phyloP scores from a whole-genome alignment of 92 coral and sea anemone species.

The Isaurus tuberculatus region DNA sequence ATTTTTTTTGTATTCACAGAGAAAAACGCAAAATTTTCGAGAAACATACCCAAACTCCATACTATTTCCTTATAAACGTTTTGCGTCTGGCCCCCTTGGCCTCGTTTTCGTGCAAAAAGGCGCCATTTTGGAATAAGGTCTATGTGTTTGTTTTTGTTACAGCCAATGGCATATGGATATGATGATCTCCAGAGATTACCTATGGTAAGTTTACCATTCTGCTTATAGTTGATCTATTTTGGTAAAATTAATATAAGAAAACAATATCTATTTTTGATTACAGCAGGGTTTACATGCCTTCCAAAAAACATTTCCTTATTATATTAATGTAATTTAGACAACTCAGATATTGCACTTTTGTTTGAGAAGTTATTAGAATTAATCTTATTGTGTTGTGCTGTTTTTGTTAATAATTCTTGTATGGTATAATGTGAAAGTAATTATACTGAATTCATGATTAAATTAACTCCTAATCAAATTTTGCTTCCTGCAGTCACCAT shows the following conservation, averaged over 20 bases:
- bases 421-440: too few relatives aligned
- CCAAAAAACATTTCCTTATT: not conserved
- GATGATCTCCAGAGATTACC: slow-evolving; percentile 86
- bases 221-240: not conserved
- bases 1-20: too few relatives aligned
- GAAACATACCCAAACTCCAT: too few relatives aligned
- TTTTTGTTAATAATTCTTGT: too few relatives aligned
- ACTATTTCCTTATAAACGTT: too few relatives aligned
- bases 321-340: not conserved
- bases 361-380: too few relatives aligned
- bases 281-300: not conserved
- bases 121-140: too few relatives aligned
- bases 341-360: too few relatives aligned
- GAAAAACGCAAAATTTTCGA: too few relatives aligned
- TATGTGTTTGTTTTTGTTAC: not conserved
- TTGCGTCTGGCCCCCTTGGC: too few relatives aligned
- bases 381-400: too few relatives aligned
- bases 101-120: too few relatives aligned
- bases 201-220: slow-evolving; percentile 56
- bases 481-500: slow-evolving; percentile 58
- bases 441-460: not conserved
- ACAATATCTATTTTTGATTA: not conserved
- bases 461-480: not conserved
- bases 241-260: not conserved
- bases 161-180: slow-evolving; percentile 77